Conservation (phyloP, 2,113 vertebrate species). For the Micronisus gabar region DNA sequence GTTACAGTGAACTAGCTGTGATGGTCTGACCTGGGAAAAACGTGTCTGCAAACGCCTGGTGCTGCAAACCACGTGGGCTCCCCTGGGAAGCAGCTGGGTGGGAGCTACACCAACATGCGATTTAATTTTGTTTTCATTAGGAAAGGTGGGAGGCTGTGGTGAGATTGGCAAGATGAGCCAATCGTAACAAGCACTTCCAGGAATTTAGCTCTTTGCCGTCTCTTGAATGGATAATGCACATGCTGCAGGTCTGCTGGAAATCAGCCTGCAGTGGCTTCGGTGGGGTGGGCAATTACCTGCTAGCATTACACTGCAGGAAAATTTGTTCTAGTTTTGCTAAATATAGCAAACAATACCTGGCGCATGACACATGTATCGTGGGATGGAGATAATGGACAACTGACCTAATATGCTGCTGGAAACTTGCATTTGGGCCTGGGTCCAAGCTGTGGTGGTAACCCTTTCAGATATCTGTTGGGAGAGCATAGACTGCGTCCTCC, state of each 20-base stretch:
- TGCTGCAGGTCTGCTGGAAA: background rate
- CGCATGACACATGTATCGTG: accelerated
- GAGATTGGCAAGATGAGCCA: background rate
- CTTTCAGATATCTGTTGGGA: background rate
- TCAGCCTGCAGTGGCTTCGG: background rate
- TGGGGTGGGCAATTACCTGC: background rate
- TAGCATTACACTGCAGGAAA: background rate
- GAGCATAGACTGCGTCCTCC: background rate
- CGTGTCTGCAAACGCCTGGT: background rate
- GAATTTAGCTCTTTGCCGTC: background rate
- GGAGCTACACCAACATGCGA: background rate
- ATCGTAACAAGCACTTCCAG: background rate
- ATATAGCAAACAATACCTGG: background rate
- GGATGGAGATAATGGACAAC: background rate
- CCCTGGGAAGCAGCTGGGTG: background rate
- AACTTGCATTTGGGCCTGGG: background rate
- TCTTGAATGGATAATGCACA: background rate
- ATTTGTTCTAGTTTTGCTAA: background rate
- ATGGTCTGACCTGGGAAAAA: background rate
- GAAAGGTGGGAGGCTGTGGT: background rate
- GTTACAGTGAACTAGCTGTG: background rate
- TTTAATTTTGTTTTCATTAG: background rate
- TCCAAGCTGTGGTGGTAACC: background rate
- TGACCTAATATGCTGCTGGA: background rate
- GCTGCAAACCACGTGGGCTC: background rate